Conservation (phyloP, 2,888 invertebrate genomes). For the Cremastobaeus sp. region DNA sequence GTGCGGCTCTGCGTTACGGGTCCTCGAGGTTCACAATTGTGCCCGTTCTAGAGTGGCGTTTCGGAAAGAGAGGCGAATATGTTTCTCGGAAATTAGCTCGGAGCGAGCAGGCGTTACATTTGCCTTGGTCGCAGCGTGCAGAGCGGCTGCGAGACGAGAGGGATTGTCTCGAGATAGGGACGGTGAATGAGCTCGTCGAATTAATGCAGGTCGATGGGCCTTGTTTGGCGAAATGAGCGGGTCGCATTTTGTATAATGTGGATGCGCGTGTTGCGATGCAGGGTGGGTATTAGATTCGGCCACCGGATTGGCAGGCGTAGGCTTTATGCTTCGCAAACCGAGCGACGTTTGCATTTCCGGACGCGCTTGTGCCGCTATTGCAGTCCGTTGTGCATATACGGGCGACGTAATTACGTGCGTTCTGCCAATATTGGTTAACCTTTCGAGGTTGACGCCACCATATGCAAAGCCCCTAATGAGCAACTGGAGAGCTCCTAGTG, state of each 20-base stretch:
- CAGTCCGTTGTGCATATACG: constrained; percentile 65
- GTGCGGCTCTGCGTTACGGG: neutral
- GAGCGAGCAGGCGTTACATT: constrained; percentile 39
- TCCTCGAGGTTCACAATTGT: too few relatives aligned
- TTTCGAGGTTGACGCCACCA: constrained; percentile 78
- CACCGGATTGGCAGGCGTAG: constrained; percentile 55
- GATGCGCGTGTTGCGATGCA: constrained; percentile 57
- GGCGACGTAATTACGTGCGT: constrained; percentile 77
- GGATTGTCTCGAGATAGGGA: constrained; percentile 30
- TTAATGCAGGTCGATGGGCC: constrained; percentile 64
- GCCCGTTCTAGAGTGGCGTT: too few relatives aligned
- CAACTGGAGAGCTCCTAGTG: constrained; percentile 74
- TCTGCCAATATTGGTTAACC: constrained; percentile 78
- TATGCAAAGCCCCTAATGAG: constrained; percentile 78
- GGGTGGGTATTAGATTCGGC: constrained; percentile 58
- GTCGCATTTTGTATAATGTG: constrained; percentile 46
- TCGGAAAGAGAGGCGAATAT: too few relatives aligned
- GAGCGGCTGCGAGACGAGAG: constrained; percentile 41
- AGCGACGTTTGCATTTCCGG: constrained; percentile 69
- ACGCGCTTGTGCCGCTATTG: constrained; percentile 69
- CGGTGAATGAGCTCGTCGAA: constrained; percentile 42
- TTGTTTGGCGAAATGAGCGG: constrained; percentile 62
- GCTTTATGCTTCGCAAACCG: constrained; percentile 55
- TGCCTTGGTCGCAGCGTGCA: constrained; percentile 21
- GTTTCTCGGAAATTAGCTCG: too few relatives aligned